Conservation (phyloP, 2,888 invertebrate genomes). For the Periphyllus acericola region DNA sequence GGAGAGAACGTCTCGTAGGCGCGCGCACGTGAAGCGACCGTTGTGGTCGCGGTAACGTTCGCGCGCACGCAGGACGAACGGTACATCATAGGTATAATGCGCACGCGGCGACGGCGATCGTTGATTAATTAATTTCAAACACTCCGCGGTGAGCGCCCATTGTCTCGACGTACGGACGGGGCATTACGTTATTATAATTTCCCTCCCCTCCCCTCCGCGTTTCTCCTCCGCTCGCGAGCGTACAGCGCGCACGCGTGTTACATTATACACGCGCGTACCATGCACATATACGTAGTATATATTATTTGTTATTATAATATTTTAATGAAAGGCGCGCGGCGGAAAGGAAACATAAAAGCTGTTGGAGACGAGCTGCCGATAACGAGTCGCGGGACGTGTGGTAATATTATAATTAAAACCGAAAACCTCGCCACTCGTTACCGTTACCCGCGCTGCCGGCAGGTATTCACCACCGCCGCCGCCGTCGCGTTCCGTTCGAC, state of each 20-base stretch:
- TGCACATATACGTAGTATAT: too few relatives aligned
- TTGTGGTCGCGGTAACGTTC: too few relatives aligned
- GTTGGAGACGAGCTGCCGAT: conserved; percentile 1
- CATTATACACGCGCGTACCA: not conserved
- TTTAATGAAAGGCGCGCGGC: conserved; percentile 10
- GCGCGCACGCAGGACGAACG: too few relatives aligned
- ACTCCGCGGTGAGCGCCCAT: conserved; percentile 34
- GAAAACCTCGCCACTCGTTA: conserved; percentile 1
- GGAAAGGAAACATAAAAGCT: not conserved
- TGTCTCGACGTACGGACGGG: conserved; percentile 18
- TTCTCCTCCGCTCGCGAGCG: not conserved
- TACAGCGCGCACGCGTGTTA: not conserved
- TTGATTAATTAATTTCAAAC: conserved; percentile 53
- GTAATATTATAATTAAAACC: not conserved
- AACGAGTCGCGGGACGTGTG: not conserved
- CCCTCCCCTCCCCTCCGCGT: too few relatives aligned
- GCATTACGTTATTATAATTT: conserved; percentile 7
- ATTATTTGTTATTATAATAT: conserved; percentile 20
- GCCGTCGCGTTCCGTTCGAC: not conserved
- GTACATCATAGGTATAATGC: too few relatives aligned
- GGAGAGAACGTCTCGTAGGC: not conserved
- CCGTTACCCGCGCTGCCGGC: conserved; percentile 1
- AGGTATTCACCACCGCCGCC: conserved; percentile 13
- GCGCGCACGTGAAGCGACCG: too few relatives aligned
- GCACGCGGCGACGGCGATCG: not conserved